Conservation (phyloP, 1,140 invertebrate genomes). For the Neelides sp. region DNA sequence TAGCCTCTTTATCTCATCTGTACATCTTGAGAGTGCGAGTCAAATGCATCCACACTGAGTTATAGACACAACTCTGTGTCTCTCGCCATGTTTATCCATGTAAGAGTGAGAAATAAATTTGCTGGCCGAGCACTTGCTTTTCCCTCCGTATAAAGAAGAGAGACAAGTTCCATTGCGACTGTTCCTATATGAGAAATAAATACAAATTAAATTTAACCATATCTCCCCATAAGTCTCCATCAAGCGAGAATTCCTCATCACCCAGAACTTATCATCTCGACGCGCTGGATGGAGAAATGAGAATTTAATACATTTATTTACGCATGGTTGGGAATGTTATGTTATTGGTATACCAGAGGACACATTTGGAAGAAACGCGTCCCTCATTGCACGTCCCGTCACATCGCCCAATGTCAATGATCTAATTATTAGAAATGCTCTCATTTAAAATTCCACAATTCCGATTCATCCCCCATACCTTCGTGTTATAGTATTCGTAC, state of each 20-base stretch:
- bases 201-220: constrained; percentile 4
- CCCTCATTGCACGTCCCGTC: constrained; percentile 36
- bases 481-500: no score
- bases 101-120: constrained; percentile 40
- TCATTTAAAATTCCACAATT: background rate
- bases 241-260: no score
- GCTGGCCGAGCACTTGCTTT: constrained; percentile 36
- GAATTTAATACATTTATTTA: no score
- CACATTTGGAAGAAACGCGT: constrained; percentile 22
- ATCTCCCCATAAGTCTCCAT: background rate
- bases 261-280: no score
- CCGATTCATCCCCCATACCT: no score
- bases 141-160: constrained; percentile 36
- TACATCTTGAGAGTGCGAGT: background rate
- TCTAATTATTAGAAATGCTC: constrained; percentile 31
- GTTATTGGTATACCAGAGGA: constrained; percentile 23
- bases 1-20: no score
- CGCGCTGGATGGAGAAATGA: no score
- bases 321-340: no score
- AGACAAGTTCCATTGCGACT: constrained; percentile 34
- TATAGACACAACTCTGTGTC: constrained; percentile 39
- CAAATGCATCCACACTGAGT: constrained; percentile 39
- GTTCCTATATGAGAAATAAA: constrained; percentile 14
- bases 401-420: constrained; percentile 42
- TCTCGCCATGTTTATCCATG: constrained; percentile 35